Evolutionary conservation across 2,797 vertebrate genomes (phyloP), one percentile per base, ranked within the genome.

Genomic region (Alcedo atthis): DNA sequence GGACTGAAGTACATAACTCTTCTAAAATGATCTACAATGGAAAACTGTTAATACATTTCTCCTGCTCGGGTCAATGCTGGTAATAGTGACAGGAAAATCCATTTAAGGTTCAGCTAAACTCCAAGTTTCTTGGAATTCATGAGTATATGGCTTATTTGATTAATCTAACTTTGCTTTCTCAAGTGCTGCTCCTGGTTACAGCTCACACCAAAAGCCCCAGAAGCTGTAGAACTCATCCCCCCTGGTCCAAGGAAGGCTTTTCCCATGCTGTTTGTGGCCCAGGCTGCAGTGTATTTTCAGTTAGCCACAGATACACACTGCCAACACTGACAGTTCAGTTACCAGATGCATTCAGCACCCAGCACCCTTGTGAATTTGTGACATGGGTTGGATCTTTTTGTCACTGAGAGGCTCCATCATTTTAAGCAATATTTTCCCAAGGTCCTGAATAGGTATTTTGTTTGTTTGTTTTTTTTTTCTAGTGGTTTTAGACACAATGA

Each of bases 41-140:
- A 94, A 91, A 94, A 93, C 51, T 70, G 15, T 61, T 88, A 90
- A 80, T 86, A 91, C 84, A 24, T 85, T 92, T 87, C 81, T 91
- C n/a, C 71, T 81, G 12, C 55, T 81, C 24, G 19, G 55, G 74
- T 91, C 55, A 74, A 49, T 91, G 30, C n/a, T 48, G 33, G n/a
- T 35, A 30, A 70, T 57, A 37, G 40, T 76, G 77, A 64, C 4
- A 12, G 67, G 22, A 80, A 90, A 88, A 84, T 84, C 22, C 53
- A 46, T 83, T 90, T 53, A 51, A 66, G 51, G 61, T 57, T 63
- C 46, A 62, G 5, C n/a, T 86, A 74, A 49, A 86, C 6, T 12
- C 1, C 5, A 63, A 74, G 8, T 73, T 92, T 78, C 57, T 87
- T 66, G 32, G 86, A 49, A 67, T 76, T 80, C 42, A 8, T 37